Percentiles rank a stretch among this genome's conserved stretches.
Conservation (phyloP, 2,797 vertebrate genomes). For the Acridotheres tristis region DNA sequence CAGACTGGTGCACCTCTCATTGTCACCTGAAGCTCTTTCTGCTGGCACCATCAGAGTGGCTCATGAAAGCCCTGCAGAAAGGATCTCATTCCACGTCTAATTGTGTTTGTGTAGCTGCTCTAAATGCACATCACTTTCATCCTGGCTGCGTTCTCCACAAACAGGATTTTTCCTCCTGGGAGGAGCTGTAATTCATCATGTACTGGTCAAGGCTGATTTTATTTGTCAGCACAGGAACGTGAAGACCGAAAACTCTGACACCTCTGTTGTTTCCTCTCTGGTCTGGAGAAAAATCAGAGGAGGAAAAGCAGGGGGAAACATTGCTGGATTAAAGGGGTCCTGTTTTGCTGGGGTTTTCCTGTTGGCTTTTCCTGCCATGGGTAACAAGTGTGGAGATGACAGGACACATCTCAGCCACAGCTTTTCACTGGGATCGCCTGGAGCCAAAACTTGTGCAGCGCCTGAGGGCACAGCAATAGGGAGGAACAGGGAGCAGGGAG, state of each 20-base stretch:
- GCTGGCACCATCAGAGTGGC: background rate
- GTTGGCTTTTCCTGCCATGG: background rate
- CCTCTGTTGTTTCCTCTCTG: background rate
- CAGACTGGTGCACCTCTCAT: background rate
- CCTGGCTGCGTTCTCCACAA: background rate
- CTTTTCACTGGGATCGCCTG: background rate
- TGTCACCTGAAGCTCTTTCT: background rate
- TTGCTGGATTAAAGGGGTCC: background rate
- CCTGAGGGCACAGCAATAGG: background rate
- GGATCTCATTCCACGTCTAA: background rate
- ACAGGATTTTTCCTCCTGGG: background rate
- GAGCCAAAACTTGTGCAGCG: background rate
- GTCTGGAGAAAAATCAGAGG: background rate
- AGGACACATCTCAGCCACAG: background rate
- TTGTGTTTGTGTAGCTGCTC: background rate
- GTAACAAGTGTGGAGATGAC: background rate
- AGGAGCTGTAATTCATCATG: background rate
- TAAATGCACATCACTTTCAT: background rate
- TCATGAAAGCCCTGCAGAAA: background rate
- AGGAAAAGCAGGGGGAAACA: background rate
- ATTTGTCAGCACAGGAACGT: background rate
- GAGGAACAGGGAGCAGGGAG: background rate
- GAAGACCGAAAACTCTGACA: background rate
- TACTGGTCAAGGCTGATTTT: background rate
- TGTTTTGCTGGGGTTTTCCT: background rate